phyloP scores from a whole-genome alignment of 2,888 invertebrate genomes.

The Apoda limacodes region DNA sequence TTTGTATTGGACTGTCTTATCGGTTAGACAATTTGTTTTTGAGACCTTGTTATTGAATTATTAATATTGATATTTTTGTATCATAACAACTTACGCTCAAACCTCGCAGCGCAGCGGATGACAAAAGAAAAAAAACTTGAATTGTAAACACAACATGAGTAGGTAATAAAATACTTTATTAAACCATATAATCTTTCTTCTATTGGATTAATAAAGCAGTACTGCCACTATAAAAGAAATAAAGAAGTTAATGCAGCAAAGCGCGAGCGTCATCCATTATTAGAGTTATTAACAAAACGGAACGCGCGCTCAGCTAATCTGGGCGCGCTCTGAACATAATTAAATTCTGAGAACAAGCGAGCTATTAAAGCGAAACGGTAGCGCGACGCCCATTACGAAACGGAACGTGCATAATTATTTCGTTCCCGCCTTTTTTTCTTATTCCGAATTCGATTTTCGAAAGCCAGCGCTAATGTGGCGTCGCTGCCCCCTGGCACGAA shows the following conservation, averaged over 20 bases:
- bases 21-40: constrained; percentile 66
- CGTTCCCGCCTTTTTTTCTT: constrained; percentile 62
- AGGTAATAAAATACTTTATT: too few relatives aligned
- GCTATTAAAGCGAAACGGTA: constrained; percentile 68
- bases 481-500: constrained; percentile 56
- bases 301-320: constrained; percentile 59
- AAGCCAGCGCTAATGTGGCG: constrained; percentile 57
- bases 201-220: constrained; percentile 27
- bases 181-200: constrained; percentile 13
- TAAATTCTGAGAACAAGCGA: constrained; percentile 67
- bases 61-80: constrained; percentile 55
- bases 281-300: constrained; percentile 65
- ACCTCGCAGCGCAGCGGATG: too few relatives aligned
- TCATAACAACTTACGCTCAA: constrained; percentile 7
- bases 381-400: constrained; percentile 65
- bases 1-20: constrained; percentile 57
- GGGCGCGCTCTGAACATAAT: constrained; percentile 54
- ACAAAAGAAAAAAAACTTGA: too few relatives aligned
- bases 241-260: constrained; percentile 29
- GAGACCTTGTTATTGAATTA: constrained; percentile 61
- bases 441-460: constrained; percentile 58
- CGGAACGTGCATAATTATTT: constrained; percentile 70
- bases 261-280: constrained; percentile 58
- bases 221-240: constrained; percentile 25
- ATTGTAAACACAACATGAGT: constrained; percentile 1